Evolutionary conservation across 1,140 invertebrate species (phyloP), one percentile per base, ranked within the genome.

Genomic region (Aethina tumida): DNA sequence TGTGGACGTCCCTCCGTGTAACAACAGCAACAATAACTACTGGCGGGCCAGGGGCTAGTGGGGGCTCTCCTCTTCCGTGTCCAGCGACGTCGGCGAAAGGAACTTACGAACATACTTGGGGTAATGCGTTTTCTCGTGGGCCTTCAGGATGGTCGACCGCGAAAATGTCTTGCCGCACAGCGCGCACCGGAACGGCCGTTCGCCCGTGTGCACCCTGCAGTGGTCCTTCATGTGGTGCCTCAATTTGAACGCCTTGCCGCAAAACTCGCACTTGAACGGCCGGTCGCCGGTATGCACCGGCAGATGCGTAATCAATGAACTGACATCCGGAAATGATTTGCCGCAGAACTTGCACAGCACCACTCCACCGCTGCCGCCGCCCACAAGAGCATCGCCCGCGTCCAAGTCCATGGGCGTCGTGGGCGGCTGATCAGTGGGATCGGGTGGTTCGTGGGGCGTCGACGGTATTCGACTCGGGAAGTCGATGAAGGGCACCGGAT

Each of bases 171-270:
- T 92, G 31, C 84, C 85, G 62, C 89, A 92, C 39, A 90, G 67
- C 30, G 76, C 74, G 64, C 89, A 93, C 47, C 83, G 73, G 68
- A 91, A 93, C 3, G 87, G 88, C 40, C 87, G 70, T 62, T 91
- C 88, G 33, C 87, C 88, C 50, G 86, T 90, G 62, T 91, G 87
- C 34, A 90, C 86, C 53, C 85, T 77, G 66, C 84, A 88, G 64
- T 91, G 87, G 65, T 91, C 86, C 66, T 89, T 90, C 86, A 92
- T 89, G 66, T 90, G 86, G 61, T 90, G 85, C 28, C 86, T 72
- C 47, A 89, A 64, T 60, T 90, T 91, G 69, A 90, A 90, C 41
- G 84, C 83, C 66, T 88, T 88, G 37, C 84, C 85, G 63, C 86
- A 89, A 68, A 87, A 87, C 63, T 88, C 84, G 70, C 87, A 90